Evolutionary conservation across 2,113 vertebrate species (phyloP).

Genomic region (Epinephelus moara): DNA sequence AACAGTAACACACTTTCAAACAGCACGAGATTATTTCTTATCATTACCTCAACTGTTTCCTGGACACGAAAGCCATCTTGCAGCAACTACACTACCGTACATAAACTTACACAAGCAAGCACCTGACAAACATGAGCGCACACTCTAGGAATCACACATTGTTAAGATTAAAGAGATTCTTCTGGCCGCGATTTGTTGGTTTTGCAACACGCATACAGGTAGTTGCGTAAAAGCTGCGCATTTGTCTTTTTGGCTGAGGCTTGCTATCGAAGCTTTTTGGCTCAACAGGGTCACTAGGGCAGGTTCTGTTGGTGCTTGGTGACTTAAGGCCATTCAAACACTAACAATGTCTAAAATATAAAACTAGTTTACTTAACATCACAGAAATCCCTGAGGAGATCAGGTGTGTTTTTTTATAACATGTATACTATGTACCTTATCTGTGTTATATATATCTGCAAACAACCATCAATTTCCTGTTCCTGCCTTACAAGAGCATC

Average conservation of each 20-base stretch:
- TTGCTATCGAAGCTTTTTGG: not conserved
- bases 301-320: not conserved
- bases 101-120: not conserved
- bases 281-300: not conserved
- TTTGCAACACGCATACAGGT: slow-evolving; percentile 29
- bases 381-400: not conserved
- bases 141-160: not conserved
- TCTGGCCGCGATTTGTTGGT: not conserved
- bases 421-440: not conserved
- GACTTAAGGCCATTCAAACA: slow-evolving; percentile 7
- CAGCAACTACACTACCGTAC: not conserved
- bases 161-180: not conserved
- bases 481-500: slow-evolving; percentile 25
- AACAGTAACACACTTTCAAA: slow-evolving; percentile 11
- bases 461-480: not conserved
- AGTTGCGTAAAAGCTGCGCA: not conserved
- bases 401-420: not conserved
- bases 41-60: not conserved
- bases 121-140: too few species aligned
- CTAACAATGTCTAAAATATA: not conserved
- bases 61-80: not conserved
- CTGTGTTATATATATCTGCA: slow-evolving; percentile 3
- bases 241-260: not conserved
- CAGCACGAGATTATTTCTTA: not conserved
- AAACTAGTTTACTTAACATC: not conserved